Conservation (phyloP, 2,797 vertebrate species). For the Euthynnus affinis region DNA sequence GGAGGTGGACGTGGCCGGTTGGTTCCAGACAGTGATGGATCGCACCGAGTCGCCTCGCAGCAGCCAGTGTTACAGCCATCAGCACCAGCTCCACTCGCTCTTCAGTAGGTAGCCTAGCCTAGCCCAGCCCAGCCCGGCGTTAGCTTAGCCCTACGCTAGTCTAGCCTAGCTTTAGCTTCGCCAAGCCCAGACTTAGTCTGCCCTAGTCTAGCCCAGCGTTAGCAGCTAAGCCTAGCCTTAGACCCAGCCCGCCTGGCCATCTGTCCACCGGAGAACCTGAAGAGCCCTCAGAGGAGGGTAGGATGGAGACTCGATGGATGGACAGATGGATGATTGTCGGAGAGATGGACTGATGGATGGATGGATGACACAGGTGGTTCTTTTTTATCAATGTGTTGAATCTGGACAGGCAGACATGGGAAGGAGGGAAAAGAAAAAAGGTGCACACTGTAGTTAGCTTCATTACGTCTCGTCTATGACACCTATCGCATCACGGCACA, state of each 20-base stretch:
- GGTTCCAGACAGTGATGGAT: conserved; percentile 97
- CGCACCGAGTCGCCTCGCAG: conserved; percentile 95
- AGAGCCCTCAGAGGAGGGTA: conserved; percentile 50
- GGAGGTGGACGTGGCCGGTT: conserved; percentile 95
- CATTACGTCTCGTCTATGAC: conserved; percentile 24
- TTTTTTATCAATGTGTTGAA: conserved; percentile 44
- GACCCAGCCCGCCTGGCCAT: conserved; percentile 53
- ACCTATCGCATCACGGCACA: conserved; percentile 16
- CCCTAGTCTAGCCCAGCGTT: conserved; percentile 72
- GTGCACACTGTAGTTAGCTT: conserved; percentile 60
- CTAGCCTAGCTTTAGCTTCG: conserved; percentile 54
- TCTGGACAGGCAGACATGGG: conserved; percentile 73
- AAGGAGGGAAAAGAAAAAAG: conserved; percentile 32
- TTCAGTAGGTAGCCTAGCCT: conserved; percentile 93
- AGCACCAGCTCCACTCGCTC: conserved; percentile 94
- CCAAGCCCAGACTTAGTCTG: conserved; percentile 67
- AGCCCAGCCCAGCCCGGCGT: neutral
- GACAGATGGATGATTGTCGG: conserved; percentile 58
- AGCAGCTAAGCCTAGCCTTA: conserved; percentile 67
- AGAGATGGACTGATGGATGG: conserved; percentile 57
- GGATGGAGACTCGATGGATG: conserved; percentile 36
- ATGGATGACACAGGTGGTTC: conserved; percentile 38
- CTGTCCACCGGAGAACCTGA: conserved; percentile 65
- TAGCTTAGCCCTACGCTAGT: conserved; percentile 14
- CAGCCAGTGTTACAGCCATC: conserved; percentile 93